Conservation (phyloP, 1,140 invertebrate species). For the Spodoptera frugiperda region DNA sequence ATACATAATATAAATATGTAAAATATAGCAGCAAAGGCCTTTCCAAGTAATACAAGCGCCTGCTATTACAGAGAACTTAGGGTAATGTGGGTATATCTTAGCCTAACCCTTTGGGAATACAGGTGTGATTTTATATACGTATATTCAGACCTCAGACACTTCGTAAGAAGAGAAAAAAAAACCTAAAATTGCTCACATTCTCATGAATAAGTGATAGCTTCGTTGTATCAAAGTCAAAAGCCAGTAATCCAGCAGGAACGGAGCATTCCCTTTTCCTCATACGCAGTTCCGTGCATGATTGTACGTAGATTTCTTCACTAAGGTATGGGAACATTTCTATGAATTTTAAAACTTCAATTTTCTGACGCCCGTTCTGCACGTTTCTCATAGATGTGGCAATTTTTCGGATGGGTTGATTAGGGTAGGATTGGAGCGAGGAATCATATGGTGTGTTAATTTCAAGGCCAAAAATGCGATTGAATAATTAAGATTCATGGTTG, state of each 20-base stretch:
- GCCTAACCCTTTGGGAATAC: no score
- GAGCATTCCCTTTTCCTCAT: constrained; percentile 7
- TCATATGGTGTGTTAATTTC: no score
- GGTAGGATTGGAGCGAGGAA: not conserved
- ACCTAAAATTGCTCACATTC: constrained; percentile 27
- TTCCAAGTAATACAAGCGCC: no score
- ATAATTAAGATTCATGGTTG: no score
- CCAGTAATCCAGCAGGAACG: constrained; percentile 21
- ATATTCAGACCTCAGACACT: constrained; percentile 28
- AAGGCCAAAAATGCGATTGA: no score
- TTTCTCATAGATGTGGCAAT: not conserved
- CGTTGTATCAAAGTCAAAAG: constrained; percentile 41
- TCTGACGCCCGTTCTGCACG: not conserved
- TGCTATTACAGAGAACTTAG: no score
- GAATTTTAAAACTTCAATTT: constrained; percentile 33
- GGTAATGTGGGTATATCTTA: no score
- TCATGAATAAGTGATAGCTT: constrained; percentile 47
- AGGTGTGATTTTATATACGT: not conserved
- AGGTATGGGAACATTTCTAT: constrained; percentile 14
- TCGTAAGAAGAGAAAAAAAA: constrained; percentile 33
- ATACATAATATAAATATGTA: no score
- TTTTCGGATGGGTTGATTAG: not conserved
- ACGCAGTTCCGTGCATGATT: constrained; percentile 18
- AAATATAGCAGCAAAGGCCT: no score
- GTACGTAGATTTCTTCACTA: constrained; percentile 3